phyloP scores from a whole-genome alignment of 2,888 invertebrate genomes.

The Rhamnusium bicolor region DNA sequence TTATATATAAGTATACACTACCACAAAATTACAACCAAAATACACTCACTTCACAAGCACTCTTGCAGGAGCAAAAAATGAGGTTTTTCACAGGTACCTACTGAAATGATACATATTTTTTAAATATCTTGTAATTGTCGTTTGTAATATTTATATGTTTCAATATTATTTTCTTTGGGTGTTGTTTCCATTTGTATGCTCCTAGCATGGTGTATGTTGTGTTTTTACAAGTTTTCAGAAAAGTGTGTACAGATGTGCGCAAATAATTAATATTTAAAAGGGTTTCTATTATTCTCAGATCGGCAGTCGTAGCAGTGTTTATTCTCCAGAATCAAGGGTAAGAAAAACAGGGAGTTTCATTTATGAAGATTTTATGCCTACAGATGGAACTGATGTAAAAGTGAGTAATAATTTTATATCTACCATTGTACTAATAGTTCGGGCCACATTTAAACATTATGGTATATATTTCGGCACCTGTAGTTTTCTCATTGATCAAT shows the following conservation, averaged over 20 bases:
- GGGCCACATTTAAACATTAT: too few species aligned
- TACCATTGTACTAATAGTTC: too few species aligned
- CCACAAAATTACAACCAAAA: neutral
- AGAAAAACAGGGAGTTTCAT: conserved; percentile 98
- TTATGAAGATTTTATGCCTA: conserved; percentile 99
- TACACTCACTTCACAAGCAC: neutral
- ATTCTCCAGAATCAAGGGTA: conserved; percentile 96
- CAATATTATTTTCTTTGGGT: neutral
- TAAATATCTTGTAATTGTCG: neutral
- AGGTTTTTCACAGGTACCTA: neutral
- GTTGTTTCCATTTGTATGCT: neutral
- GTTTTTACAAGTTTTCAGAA: conserved; percentile 47
- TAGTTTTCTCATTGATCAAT: too few species aligned
- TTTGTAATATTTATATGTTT: conserved; percentile 3
- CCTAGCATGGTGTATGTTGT: conserved; percentile 10
- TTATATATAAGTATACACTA: neutral
- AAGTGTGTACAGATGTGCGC: conserved; percentile 55
- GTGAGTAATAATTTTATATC: conserved; percentile 49
- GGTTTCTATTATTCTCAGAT: conserved; percentile 77
- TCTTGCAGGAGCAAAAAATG: neutral
- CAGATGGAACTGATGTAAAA: conserved; percentile 84
- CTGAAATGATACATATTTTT: neutral
- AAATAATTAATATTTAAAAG: conserved; percentile 32
- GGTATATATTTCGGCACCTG: too few species aligned
- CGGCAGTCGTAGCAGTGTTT: conserved; percentile 98